Percentiles rank a stretch among this genome's conserved stretches.
Evolutionary conservation across 2,113 vertebrate genomes (phyloP).

Genomic region (Oncorhynchus gorbuscha): DNA sequence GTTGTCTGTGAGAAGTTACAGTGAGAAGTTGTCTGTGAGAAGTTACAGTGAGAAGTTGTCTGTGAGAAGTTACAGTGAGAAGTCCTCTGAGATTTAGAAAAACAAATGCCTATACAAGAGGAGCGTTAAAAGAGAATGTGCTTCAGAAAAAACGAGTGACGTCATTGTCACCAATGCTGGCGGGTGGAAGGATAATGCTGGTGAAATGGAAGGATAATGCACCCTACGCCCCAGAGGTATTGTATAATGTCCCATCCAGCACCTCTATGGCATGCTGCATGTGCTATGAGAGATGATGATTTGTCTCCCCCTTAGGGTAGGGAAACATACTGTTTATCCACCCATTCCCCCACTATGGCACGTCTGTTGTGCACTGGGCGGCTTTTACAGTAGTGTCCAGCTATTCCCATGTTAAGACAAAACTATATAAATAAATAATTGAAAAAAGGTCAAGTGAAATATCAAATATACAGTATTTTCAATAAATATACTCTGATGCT

Average conservation of each 20-base stretch:
- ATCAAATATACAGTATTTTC: background rate
- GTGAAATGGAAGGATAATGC: background rate
- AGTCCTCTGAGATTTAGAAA: background rate
- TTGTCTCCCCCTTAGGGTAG: conserved; percentile 73
- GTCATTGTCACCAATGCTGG: background rate
- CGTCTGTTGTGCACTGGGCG: no score
- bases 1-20: background rate
- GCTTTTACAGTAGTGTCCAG: no score
- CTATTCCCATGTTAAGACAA: no score
- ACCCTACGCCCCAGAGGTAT: background rate
- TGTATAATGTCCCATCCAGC: background rate
- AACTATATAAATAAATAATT: no score
- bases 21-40: background rate
- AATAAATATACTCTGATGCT: no score
- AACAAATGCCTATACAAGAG: background rate
- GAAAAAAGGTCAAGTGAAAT: background rate
- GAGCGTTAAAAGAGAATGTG: background rate
- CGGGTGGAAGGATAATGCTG: background rate
- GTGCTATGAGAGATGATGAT: conserved; percentile 48
- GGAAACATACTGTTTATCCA: conserved; percentile 53
- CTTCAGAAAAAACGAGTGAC: background rate
- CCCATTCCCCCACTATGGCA: background rate
- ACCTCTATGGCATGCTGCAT: conserved; percentile 1
- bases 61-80: background rate
- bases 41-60: background rate